Evolutionary conservation across 2,113 vertebrate genomes (phyloP), one percentile per base, ranked within the genome.

Genomic region (Toxotes jaculatrix): DNA sequence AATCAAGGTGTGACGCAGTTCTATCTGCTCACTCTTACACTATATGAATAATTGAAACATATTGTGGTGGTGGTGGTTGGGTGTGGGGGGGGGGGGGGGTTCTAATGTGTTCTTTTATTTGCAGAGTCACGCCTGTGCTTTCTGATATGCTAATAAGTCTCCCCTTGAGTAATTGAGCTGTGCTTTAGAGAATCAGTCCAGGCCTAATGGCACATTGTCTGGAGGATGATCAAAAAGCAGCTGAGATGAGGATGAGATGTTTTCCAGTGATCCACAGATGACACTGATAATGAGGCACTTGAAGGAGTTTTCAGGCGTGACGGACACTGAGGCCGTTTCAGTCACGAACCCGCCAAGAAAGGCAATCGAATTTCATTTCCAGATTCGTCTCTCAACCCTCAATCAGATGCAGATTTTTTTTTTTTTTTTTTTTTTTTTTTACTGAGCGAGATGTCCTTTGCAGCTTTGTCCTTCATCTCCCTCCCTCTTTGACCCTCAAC

Each of bases 61-160:
- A 79, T 81, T 69, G 77, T 63, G 32, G 27, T 27, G 34, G 38
- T 40, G 45, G 49, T 31, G 36, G 45, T 27, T 27, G 14, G 42
- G 32, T 4, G 13, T 3, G 3, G 36, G 9, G 34, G 19, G 12
- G 14, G 2, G 13, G 27, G 67, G 38, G 63, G 23, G n/a, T 17
- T 60, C 47, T 94, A 92, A 94, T 93, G 77, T 69, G 71, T 87
- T 84, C 86, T 85, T 92, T 91, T 89, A 93, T 93, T 95, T 95
- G 92, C 89, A 87, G 69, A 92, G 90, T 94, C 91, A 93, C 88
- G 89, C 67, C 89, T 82, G 92, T 69, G 81, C 92, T 88, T 89
- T 91, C 77, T 91, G 85, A 93, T 89, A 93, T 94, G 90, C 88
- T 91, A 92, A 95, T 91, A 84, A 87, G 40, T 47, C 68, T 77